Evolutionary conservation across 2,797 vertebrate species (phyloP).

Genomic region (Urophycis tenuis): DNA sequence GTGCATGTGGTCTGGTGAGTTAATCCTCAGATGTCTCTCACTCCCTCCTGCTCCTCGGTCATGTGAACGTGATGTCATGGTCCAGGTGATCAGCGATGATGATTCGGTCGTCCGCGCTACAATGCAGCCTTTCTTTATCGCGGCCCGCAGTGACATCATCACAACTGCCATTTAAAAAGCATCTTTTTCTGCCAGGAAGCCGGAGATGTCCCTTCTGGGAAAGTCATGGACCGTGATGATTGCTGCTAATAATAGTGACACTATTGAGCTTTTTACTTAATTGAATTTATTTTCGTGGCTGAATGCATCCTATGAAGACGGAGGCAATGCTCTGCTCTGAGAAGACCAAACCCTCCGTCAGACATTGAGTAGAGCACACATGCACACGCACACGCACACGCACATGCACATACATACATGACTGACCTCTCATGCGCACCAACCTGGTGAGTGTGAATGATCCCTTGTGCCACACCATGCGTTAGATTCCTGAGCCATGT

Average conservation of each 20-base stretch:
- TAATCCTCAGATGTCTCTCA: neutral
- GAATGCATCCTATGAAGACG: too few relatives aligned
- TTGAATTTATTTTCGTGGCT: neutral
- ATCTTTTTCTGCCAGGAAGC: slow-evolving; percentile 4
- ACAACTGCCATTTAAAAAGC: slow-evolving; percentile 35
- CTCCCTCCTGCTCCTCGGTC: neutral
- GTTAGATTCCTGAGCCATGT: slow-evolving; percentile 57
- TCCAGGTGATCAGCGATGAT: slow-evolving; percentile 44
- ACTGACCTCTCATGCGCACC: neutral
- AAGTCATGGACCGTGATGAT: slow-evolving; percentile 10
- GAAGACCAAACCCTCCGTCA: too few relatives aligned
- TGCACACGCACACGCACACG: too few relatives aligned
- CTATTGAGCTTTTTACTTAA: neutral
- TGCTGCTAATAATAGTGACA: neutral
- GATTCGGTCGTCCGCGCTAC: slow-evolving; percentile 24
- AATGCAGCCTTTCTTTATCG: slow-evolving; percentile 46
- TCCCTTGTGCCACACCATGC: neutral
- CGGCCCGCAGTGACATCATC: slow-evolving; percentile 16
- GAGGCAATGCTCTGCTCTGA: too few relatives aligned
- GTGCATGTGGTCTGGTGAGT: neutral
- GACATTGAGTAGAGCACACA: too few relatives aligned
- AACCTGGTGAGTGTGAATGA: neutral
- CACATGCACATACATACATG: neutral
- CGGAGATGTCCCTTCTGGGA: slow-evolving; percentile 4
- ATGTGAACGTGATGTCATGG: slow-evolving; percentile 46